Percentiles rank a stretch among this genome's conserved stretches.
These are phyloP conservation scores for Timema podura DNA, from an alignment of 2,888 invertebrate species.

Conservation along the genomic window DNA sequence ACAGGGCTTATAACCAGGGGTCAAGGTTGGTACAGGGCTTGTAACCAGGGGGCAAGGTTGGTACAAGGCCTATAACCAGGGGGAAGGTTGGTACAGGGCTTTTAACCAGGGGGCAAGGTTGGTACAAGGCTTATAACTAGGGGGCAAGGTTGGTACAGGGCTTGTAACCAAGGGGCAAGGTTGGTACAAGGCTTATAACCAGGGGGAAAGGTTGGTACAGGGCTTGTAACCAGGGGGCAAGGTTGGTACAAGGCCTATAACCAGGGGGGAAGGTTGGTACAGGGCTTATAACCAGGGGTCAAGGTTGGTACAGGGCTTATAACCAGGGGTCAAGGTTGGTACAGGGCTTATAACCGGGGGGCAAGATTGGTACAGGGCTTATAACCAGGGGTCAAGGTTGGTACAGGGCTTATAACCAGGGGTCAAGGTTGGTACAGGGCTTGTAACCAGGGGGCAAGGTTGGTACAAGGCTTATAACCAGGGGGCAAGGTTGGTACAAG, in stretches of 20 bases:
- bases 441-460: constrained; percentile 40
- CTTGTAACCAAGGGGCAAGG: constrained; percentile 40
- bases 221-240: constrained; percentile 39
- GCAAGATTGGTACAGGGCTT: constrained; percentile 37
- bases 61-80: constrained; percentile 34
- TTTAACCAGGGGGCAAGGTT: constrained; percentile 40
- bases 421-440: constrained; percentile 39
- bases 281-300: too few relatives aligned
- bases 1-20: constrained; percentile 17
- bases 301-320: constrained; percentile 36
- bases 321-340: too few relatives aligned
- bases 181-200: constrained; percentile 35
- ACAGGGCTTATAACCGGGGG: constrained; percentile 17
- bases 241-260: constrained; percentile 36
- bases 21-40: constrained; percentile 37
- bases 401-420: constrained; percentile 34
- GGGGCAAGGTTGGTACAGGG: constrained; percentile 43
- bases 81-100: constrained; percentile 38
- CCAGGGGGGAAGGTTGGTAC: too few relatives aligned
- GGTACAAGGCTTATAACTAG: constrained; percentile 34
- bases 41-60: constrained; percentile 41
- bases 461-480: constrained; percentile 34
- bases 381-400: too few relatives aligned
- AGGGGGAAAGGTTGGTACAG: too few relatives aligned
- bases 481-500: constrained; percentile 43